Conservation (phyloP, 2,113 vertebrate genomes). For the Trachemys scripta region DNA sequence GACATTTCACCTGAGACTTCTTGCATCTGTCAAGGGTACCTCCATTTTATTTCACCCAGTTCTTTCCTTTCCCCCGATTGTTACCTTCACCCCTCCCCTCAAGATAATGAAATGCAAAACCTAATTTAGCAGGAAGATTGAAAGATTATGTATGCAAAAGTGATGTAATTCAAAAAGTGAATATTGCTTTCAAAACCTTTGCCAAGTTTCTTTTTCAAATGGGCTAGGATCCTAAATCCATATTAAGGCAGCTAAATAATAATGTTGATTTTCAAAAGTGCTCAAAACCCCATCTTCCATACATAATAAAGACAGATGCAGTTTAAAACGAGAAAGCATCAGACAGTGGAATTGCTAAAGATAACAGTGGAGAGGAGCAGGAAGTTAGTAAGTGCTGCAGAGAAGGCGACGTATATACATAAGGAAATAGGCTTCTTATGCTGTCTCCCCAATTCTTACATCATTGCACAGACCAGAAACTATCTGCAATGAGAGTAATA, state of each 20-base stretch:
- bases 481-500: neutral
- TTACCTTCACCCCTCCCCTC: neutral
- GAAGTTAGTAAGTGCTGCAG: neutral
- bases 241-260: neutral
- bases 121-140: constrained; percentile 10
- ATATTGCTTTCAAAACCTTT: neutral
- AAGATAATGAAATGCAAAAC: neutral
- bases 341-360: neutral
- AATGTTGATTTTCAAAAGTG: neutral
- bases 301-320: neutral
- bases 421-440: neutral
- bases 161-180: neutral
- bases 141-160: neutral
- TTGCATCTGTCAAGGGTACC: neutral
- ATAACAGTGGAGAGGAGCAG: neutral
- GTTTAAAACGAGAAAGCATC: neutral
- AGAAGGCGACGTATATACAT: neutral
- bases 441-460: neutral
- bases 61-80: neutral
- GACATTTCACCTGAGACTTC: neutral
- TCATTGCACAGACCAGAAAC: neutral
- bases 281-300: neutral
- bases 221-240: neutral
- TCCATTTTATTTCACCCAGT: neutral
- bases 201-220: neutral